A percentile compares a stretch with the other conserved stretches of the same genome.
phyloP scores from a whole-genome alignment of 2,113 vertebrate genomes.

The Lepidothrix coronata region DNA sequence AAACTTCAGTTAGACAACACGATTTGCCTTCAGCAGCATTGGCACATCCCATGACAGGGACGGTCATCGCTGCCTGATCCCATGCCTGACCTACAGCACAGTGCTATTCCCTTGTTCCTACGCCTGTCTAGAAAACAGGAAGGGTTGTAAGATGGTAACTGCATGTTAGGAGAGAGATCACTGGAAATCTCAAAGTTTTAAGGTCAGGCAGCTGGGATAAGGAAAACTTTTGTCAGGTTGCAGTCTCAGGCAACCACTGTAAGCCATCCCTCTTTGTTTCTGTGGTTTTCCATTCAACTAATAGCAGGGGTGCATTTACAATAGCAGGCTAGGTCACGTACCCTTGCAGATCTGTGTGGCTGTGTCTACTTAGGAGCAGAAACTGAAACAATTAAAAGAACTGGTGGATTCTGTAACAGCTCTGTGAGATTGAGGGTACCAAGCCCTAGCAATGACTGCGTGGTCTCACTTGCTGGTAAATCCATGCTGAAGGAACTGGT shows the following conservation, averaged over 20 bases:
- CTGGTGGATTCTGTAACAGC: not conserved
- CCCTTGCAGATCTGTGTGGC: not conserved
- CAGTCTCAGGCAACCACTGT: not conserved
- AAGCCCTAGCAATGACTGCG: not conserved
- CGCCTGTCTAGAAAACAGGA: not conserved
- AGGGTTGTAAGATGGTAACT: not conserved
- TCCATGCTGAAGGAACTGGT: not conserved
- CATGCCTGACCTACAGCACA: not conserved
- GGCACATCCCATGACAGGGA: not conserved
- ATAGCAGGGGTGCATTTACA: not conserved
- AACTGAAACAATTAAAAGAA: not conserved
- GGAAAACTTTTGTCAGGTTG: not conserved
- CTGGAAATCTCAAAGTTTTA: not conserved
- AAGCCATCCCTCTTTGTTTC: not conserved
- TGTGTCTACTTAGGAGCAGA: not conserved
- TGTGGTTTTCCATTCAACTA: not conserved
- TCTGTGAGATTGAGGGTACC: not conserved
- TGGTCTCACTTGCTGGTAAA: not conserved
- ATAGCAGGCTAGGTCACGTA: rapidly evolving
- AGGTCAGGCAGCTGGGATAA: not conserved
- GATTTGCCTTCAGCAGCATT: not conserved
- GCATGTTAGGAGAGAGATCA: not conserved
- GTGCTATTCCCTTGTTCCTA: not conserved
- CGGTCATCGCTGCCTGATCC: not conserved
- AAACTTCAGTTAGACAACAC: not conserved